Evolutionary conservation across 2,888 invertebrate species (phyloP), one percentile per base, ranked within the genome.

Genomic region (Drosophila cognata): DNA sequence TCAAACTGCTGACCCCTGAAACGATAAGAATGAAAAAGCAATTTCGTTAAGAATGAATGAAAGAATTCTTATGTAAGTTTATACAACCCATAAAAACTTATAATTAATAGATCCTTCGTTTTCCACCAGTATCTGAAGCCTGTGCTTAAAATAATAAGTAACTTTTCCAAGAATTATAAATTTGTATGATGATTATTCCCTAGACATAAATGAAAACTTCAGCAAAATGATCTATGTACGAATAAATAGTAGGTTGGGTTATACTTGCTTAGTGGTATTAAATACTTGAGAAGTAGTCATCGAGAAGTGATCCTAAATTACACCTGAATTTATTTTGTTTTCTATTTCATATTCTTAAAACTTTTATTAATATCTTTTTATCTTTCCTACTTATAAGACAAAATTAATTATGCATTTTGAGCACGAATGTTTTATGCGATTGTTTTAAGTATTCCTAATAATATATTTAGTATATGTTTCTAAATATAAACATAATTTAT

Each of bases 1-100:
- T 98, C 77, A 98, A 94, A 74, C 97, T 96, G 87, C 97, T 96
- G 96, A 98, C 97, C 91, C 93, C 93, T 93, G 84, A 0, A 92
- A 92, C 28, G 25, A 55, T 28, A 28, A 2, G 29, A 43, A 33
- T 51, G 68, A 36, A 51, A 56, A n/a, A 16, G 11, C 0, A 43
- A 33, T 1, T 33, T 7, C 28, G n/a, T 18, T 53, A 7, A 33
- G 13, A 25, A 16, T 2, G 21, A 21, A 13, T 43, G 11, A 46
- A 25, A 25, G 4, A 25, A 16, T 16, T 8, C 21, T 7, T 21
- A 46, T 46, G 7, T 46, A 7, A 21, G 7, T 13, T 13, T 16
- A 4, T 7, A 16, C 21, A 46, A 21, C 7, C 21, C 21, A 8
- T n/a, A 21, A 46, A 21, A 7, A 21, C 13, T 21, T 13, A 21